Percentiles rank a stretch among this genome's conserved stretches.
Conservation (phyloP, 2,113 vertebrate species). For the Lutjanus erythropterus region DNA sequence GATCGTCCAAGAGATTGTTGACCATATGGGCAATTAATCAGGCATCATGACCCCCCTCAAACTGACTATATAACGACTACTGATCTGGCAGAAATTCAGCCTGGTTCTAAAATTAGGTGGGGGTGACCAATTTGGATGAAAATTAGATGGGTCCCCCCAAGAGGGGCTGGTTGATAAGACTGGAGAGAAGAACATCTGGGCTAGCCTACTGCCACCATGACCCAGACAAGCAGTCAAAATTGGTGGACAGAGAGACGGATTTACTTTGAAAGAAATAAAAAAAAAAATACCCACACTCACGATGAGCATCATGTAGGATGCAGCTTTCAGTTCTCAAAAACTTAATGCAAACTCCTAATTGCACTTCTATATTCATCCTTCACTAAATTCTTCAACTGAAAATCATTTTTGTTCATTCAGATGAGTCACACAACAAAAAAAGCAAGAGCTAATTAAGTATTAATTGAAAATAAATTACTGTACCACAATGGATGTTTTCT, state of each 20-base stretch:
- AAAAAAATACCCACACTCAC: not conserved
- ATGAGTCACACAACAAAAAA: not conserved
- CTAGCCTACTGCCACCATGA: not conserved
- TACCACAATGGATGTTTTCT: not conserved
- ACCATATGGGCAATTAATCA: no score
- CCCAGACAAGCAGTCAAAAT: not conserved
- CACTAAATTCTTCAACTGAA: not conserved
- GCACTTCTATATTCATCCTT: not conserved
- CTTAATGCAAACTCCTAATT: no score
- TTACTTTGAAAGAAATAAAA: not conserved
- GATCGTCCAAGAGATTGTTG: no score
- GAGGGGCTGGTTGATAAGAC: no score
- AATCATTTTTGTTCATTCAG: not conserved
- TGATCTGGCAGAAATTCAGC: no score
- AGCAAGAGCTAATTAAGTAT: not conserved
- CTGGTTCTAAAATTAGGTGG: no score
- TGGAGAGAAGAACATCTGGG: not conserved
- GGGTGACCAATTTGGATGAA: no score
- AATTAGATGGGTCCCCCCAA: no score
- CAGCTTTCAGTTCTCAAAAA: not conserved
- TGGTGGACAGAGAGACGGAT: not conserved
- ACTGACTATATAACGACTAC: no score
- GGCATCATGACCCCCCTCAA: no score
- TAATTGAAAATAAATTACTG: not conserved
- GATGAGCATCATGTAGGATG: not conserved